Conservation (phyloP, 2,888 invertebrate genomes). For the Philhelius pedissequus region DNA sequence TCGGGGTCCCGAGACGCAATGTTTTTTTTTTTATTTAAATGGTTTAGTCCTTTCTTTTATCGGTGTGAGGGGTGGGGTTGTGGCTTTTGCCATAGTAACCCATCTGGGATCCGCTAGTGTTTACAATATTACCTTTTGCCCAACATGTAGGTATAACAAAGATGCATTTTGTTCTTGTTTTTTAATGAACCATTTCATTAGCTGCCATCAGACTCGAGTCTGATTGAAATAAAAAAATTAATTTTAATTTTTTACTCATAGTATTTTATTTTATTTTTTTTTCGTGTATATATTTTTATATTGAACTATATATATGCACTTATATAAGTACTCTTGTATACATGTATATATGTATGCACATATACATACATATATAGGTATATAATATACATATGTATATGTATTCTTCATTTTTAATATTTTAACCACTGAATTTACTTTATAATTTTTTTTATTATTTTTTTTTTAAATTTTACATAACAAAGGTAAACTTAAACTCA, state of each 20-base stretch:
- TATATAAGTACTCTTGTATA: not conserved
- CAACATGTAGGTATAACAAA: too few species aligned
- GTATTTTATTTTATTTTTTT: constrained; percentile 15
- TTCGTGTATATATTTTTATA: constrained; percentile 12
- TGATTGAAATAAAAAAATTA: not conserved
- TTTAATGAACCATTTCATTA: too few species aligned
- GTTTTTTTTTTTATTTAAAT: too few species aligned
- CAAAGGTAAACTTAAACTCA: constrained; percentile 33
- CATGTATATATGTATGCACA: constrained; percentile 20
- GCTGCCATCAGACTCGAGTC: too few species aligned
- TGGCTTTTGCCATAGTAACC: too few species aligned
- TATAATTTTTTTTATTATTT: not conserved
- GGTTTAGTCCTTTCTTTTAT: too few species aligned
- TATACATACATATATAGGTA: constrained; percentile 15
- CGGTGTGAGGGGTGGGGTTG: too few species aligned
- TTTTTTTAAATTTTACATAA: constrained; percentile 13
- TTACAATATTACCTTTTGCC: too few species aligned
- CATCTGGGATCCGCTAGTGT: too few species aligned
- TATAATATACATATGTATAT: constrained; percentile 10
- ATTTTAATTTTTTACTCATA: constrained; percentile 19
- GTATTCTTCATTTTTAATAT: not conserved
- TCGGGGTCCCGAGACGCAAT: too few species aligned
- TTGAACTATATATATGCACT: constrained; percentile 11
- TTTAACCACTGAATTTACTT: constrained; percentile 4
- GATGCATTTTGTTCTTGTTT: too few species aligned